Percentiles rank a stretch among this genome's conserved stretches.
Evolutionary conservation across 2,888 invertebrate species (phyloP).

Genomic region (Leucoptera coffeella): DNA sequence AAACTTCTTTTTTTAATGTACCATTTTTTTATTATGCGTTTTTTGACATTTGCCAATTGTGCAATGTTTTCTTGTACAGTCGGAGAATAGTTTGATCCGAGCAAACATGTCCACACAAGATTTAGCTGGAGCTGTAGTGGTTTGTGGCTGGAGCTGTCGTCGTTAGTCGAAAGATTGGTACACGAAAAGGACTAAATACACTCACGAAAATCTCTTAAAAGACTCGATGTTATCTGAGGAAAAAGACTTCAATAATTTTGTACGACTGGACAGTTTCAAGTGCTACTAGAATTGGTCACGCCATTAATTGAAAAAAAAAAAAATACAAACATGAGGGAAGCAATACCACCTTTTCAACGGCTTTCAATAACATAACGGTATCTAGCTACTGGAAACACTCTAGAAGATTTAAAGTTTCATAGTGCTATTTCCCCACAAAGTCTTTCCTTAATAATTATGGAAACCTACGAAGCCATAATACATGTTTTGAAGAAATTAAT

Average conservation of each 20-base stretch:
- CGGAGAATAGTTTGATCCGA: no score
- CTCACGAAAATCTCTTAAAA: no score
- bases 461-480: slow-evolving; percentile 8
- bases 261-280: not conserved
- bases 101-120: no score
- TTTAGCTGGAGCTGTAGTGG: no score
- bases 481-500: slow-evolving; percentile 6
- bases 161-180: no score
- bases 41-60: no score
- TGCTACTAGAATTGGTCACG: slow-evolving; percentile 3
- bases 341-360: slow-evolving; percentile 7
- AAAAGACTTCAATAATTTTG: not conserved
- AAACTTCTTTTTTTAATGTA: no score
- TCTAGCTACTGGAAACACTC: slow-evolving; percentile 8
- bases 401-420: slow-evolving; percentile 8
- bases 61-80: no score
- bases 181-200: no score
- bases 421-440: slow-evolving; percentile 8
- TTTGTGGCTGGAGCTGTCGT: no score
- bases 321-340: slow-evolving; percentile 7
- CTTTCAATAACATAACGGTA: slow-evolving; percentile 8
- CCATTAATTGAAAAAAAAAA: slow-evolving; percentile 5
- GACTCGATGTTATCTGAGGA: no score
- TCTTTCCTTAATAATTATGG: slow-evolving; percentile 7
- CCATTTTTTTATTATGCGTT: no score